Conservation (phyloP, 2,797 vertebrate species). For the Clarias platycephalus region DNA sequence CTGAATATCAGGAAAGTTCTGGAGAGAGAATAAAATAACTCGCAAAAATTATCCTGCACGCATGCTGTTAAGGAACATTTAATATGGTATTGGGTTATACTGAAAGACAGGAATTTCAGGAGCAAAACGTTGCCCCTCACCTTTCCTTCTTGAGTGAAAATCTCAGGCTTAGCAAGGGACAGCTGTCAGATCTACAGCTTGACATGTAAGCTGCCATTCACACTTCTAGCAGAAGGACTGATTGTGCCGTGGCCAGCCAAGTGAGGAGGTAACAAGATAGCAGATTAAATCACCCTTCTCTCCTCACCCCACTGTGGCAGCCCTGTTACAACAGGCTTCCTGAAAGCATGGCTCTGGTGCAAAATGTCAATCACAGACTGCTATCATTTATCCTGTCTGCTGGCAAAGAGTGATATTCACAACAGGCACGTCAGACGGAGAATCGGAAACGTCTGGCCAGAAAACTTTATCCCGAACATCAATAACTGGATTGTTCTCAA, state of each 20-base stretch:
- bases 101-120: background rate
- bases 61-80: background rate
- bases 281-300: conserved; percentile 50
- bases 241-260: conserved; percentile 40
- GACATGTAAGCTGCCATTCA: conserved; percentile 41
- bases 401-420: conserved; percentile 24
- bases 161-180: conserved; percentile 41
- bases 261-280: conserved; percentile 51
- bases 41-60: background rate
- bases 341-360: conserved; percentile 10
- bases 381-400: conserved; percentile 42
- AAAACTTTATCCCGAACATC: conserved; percentile 6
- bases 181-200: conserved; percentile 51
- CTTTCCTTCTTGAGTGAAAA: conserved; percentile 11
- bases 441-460: background rate
- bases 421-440: background rate
- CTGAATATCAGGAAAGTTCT: conserved; percentile 5
- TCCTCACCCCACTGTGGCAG: conserved; percentile 29
- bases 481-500: background rate
- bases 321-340: conserved; percentile 13
- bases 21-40: background rate
- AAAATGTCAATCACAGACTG: conserved; percentile 48
- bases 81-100: background rate
- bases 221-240: conserved; percentile 29
- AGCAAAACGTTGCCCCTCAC: conserved; percentile 12